Base-by-base conservation (phyloP, 2,888 invertebrate genomes). In the Parnassius apollo region DNA sequence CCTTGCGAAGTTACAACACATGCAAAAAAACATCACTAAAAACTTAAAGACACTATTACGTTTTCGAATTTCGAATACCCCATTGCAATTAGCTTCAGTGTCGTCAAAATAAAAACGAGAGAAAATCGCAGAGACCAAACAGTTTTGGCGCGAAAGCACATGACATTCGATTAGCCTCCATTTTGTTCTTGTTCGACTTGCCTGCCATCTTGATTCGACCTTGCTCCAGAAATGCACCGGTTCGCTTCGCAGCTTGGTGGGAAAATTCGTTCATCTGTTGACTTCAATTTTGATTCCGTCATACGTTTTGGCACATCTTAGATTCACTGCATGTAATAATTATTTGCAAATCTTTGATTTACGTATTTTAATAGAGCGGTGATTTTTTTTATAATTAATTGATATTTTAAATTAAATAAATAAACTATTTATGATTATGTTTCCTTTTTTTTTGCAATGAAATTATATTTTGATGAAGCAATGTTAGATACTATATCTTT, bases 181-280 rank as follows among this genome's bases (percentile, higher is more conserved):
- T 84, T 82, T 72, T 76, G 64, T 60, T 57, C 48, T 55, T 55
- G 59, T 59, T 60, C 44, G 78, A 70, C 72, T 76, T 81, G 85
- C 78, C 88, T 83, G 84, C 86, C 86, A 86, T 83, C 73, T 84
- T 83, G 73, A 68, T 59, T 55, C 75, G 83, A 89, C 91, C 91
- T 91, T 91, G 91, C 90, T 91, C 91, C 76, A 90, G 82, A 80
- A 86, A 86, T 74, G 70, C 77, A 76, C 77, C 77, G 81, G 83
- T 81, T 79, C 65, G 75, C 89, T 86, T 89, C 82, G 85, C 86
- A 91, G 91, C 72, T 52, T 64, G 68, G 71, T 73, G 77, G 82
- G 89, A 88, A 88, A 87, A 86, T 82, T 82, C 74, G 76, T 81
- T 76, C 71, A 77, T 81, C 78, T 80, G 85, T 82, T 74, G 75